A percentile compares a stretch with the other conserved stretches of the same genome.
phyloP scores from a whole-genome alignment of 2,113 vertebrate genomes.

The Channa maculata region DNA sequence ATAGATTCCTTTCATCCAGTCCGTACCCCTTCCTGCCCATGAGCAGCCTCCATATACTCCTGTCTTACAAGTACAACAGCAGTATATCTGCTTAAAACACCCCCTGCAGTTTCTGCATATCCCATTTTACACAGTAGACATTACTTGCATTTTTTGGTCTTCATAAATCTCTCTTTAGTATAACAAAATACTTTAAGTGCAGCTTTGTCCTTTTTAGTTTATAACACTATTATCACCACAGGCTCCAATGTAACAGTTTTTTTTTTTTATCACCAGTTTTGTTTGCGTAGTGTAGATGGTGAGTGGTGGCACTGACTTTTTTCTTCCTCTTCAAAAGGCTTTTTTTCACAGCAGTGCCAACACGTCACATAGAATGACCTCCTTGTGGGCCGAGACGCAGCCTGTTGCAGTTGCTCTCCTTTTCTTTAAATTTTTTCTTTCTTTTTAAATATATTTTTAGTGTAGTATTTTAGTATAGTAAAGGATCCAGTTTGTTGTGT shows the following conservation, averaged over 20 bases:
- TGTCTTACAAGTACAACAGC: background rate
- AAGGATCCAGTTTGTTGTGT: too few species aligned
- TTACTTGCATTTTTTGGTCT: background rate
- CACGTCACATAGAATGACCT: slow-evolving; percentile 43
- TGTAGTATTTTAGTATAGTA: too few species aligned
- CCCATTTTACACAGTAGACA: background rate
- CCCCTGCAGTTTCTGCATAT: background rate
- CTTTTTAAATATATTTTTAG: too few species aligned
- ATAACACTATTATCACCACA: slow-evolving; percentile 17
- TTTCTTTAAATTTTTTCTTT: slow-evolving; percentile 1
- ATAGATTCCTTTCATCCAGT: slow-evolving; percentile 32
- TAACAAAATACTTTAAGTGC: slow-evolving; percentile 4
- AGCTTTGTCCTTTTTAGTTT: slow-evolving; percentile 1
- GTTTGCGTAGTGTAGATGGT: background rate
- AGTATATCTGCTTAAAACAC: slow-evolving; percentile 16
- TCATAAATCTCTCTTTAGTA: slow-evolving; percentile 8
- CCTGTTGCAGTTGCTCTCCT: background rate
- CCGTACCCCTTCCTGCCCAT: background rate
- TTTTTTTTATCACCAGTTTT: slow-evolving; percentile 5
- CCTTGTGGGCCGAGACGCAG: background rate
- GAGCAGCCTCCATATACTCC: background rate
- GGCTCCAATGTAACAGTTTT: slow-evolving; percentile 5
- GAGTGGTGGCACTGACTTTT: slow-evolving; percentile 3
- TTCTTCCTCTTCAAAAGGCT: slow-evolving; percentile 28
- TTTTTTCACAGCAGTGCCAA: slow-evolving; percentile 18